Evolutionary conservation across 2,797 vertebrate genomes (phyloP), one percentile per base, ranked within the genome.

Genomic region (Dermochelys coriacea): DNA sequence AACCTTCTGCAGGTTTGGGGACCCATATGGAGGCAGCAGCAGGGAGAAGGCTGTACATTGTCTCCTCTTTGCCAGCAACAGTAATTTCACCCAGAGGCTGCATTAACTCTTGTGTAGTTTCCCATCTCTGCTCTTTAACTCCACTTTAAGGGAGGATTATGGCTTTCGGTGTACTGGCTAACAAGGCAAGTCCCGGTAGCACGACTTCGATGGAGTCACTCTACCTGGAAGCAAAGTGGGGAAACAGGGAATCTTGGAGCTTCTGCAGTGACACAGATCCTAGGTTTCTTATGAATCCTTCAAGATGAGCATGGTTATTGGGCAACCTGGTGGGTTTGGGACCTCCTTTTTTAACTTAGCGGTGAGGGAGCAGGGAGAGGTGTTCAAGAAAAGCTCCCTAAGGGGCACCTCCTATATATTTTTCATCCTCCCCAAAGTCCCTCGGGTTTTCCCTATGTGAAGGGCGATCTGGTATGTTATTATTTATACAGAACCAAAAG

Each of bases 1-100:
- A 88, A 31, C 14, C 15, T 91, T 68, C 49, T 37, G 2, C 1
- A 5, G 5, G 2, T 23, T 10, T 88, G 47, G 0, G 0, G 71
- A 75, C 11, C 41, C 45, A 29, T 47, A 47, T 6, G 5, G 25
- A 25, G 9, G 82, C 80, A 84, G 29, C 34, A 91, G 89, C 29
- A 47, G 15, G 16, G 52, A 51, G 77, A 49, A 75, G 4, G 5
- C 3, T n/a, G 80, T 29, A 15, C 18, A 12, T 31, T 5, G 34
- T 37, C 82, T 31, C 47, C 29, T 10, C 41, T n/a, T 74, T 84
- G 80, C 16, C 34, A 16, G 18, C 8, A 71, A n/a, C 6, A 77
- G 68, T 75, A 81, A 23, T 37, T 31, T 87, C 25, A 23, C 37
- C 86, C n/a, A 55, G 31, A 0, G 1, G 18, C 75, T 93, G 11